Conservation (phyloP, 2,113 vertebrate genomes). For the Acrocephalus kingi region DNA sequence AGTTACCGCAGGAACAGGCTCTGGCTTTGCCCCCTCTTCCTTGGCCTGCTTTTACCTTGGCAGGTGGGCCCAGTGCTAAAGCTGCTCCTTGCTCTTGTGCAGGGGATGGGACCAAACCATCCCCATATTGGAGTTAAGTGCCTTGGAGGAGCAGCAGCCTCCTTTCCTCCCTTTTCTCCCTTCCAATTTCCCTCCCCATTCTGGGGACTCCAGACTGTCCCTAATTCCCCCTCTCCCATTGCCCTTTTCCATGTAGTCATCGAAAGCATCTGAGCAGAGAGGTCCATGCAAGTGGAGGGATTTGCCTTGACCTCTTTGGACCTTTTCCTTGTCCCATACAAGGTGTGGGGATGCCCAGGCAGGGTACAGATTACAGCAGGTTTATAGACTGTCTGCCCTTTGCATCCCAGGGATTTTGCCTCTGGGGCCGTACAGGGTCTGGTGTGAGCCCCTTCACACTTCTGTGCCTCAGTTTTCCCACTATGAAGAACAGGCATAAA, state of each 20-base stretch:
- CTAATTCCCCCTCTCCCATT: accelerated
- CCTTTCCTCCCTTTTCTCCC: background rate
- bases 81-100: background rate
- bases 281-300: background rate
- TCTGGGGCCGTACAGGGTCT: background rate
- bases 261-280: background rate
- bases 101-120: background rate
- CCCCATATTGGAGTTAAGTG: background rate
- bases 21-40: background rate
- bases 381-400: background rate
- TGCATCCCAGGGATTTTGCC: background rate
- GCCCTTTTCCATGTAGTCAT: background rate
- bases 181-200: background rate
- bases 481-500: background rate
- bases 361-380: background rate
- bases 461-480: background rate
- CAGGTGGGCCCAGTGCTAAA: background rate
- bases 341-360: background rate
- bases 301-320: background rate
- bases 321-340: accelerated
- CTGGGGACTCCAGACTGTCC: background rate
- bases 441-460: background rate
- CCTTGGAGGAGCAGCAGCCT: conserved; percentile 37
- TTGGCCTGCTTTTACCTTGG: background rate
- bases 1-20: background rate